These are phyloP conservation scores for Acanthis flammea DNA, from an alignment of 2,797 vertebrate species.

Conservation along the genomic window DNA sequence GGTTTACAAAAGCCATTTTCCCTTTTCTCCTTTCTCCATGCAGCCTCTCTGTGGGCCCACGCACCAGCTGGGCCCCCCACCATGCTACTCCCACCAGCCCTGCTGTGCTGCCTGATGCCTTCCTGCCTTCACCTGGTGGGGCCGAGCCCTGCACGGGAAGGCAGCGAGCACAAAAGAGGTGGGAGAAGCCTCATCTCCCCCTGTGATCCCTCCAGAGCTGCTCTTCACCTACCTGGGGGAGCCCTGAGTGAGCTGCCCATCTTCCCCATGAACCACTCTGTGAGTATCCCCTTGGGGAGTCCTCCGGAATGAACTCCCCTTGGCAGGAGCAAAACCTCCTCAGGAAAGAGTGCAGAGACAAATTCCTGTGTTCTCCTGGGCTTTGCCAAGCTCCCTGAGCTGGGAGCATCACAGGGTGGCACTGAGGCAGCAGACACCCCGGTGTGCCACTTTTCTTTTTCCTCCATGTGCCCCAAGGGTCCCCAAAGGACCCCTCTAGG, in stretches of 20 bases:
- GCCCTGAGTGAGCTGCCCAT: background rate
- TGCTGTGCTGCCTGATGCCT: background rate
- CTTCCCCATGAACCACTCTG: background rate
- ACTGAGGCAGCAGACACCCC: background rate
- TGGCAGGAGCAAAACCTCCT: background rate
- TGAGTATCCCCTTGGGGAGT: background rate
- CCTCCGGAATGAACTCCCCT: background rate
- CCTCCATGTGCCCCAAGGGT: fast-evolving
- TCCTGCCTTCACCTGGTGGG: conserved; percentile 4
- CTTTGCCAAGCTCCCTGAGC: background rate
- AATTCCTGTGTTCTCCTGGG: background rate
- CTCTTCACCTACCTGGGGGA: background rate
- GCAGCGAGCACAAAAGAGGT: fast-evolving
- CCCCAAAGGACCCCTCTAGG: background rate
- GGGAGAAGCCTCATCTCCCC: background rate
- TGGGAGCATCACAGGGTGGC: background rate
- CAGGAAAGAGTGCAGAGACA: background rate
- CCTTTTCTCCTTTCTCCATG: background rate
- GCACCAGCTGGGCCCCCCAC: conserved; percentile 57
- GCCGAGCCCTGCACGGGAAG: background rate
- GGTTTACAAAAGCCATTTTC: background rate
- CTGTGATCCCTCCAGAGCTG: background rate
- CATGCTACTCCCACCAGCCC: conserved; percentile 8
- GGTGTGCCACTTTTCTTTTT: background rate
- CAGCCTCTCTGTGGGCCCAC: conserved; percentile 5